Evolutionary conservation across 2,797 vertebrate genomes (phyloP).

Genomic region (Anolis apletophallus): DNA sequence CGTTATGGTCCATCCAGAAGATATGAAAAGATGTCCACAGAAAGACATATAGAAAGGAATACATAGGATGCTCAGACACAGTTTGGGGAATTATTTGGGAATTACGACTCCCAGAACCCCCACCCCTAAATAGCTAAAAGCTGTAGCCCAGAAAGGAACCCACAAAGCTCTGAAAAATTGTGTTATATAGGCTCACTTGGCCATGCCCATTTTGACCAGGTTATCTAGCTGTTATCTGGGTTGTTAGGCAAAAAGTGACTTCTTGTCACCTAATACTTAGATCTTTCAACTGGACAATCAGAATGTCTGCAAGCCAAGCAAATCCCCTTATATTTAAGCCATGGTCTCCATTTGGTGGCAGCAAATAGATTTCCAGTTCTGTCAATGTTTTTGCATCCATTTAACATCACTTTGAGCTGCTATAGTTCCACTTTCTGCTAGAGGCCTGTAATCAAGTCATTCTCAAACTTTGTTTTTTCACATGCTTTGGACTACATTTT

Average conservation of each 20-base stretch:
- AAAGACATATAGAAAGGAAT: slow-evolving; percentile 44
- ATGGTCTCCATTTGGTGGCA: not conserved
- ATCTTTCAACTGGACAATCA: not conserved
- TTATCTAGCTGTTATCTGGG: not conserved
- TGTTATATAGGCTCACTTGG: not conserved
- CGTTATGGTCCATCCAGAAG: slow-evolving; percentile 46
- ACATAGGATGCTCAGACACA: not conserved
- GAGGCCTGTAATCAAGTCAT: too few relatives aligned
- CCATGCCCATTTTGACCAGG: not conserved
- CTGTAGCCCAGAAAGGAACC: too few relatives aligned
- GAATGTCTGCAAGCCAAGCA: slow-evolving; percentile 24
- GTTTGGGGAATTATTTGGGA: not conserved
- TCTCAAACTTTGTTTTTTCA: too few relatives aligned
- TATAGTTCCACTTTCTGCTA: too few relatives aligned
- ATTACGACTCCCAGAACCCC: not conserved
- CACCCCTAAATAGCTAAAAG: too few relatives aligned
- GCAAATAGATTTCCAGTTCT: not conserved
- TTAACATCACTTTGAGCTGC: too few relatives aligned
- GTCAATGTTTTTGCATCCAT: too few relatives aligned
- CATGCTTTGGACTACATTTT: too few relatives aligned
- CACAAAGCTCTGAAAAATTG: not conserved
- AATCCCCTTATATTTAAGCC: not conserved
- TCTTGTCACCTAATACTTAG: not conserved
- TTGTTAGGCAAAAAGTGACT: not conserved
- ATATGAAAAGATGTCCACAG: slow-evolving; percentile 65